Evolutionary conservation across 2,113 vertebrate species (phyloP).

Genomic region (Pseudopipra pipra): DNA sequence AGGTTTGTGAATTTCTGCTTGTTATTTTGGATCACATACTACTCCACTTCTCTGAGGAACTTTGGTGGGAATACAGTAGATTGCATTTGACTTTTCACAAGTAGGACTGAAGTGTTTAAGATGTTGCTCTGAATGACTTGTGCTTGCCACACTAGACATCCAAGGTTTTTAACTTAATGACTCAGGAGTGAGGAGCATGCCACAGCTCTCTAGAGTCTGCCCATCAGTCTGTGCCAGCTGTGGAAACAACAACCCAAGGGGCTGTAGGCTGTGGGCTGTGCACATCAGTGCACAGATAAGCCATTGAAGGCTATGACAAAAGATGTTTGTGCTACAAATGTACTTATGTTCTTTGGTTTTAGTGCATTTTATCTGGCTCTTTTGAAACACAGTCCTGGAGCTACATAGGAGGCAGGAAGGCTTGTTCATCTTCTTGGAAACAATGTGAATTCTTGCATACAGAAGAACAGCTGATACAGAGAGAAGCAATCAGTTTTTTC

Average conservation of each 20-base stretch:
- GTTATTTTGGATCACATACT: background rate
- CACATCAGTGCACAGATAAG: background rate
- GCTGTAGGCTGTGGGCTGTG: background rate
- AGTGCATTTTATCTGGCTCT: background rate
- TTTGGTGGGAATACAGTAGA: background rate
- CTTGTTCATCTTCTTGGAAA: background rate
- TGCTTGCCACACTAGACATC: background rate
- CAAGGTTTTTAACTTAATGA: background rate
- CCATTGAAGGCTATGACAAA: background rate
- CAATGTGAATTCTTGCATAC: background rate
- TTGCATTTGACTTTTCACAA: background rate
- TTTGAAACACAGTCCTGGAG: background rate
- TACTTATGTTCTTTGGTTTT: background rate
- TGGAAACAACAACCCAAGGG: background rate
- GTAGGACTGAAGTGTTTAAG: background rate
- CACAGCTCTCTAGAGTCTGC: background rate
- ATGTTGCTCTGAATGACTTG: background rate
- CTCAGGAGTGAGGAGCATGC: fast-evolving
- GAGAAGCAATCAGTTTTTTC: background rate
- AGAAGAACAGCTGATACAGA: background rate
- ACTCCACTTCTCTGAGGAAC: background rate
- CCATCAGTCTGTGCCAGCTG: background rate
- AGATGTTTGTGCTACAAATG: background rate
- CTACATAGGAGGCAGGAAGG: background rate
- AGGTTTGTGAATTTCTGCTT: background rate